Evolutionary conservation across 2,888 invertebrate genomes (phyloP), one percentile per base, ranked within the genome.

Genomic region (Trilocha varians): DNA sequence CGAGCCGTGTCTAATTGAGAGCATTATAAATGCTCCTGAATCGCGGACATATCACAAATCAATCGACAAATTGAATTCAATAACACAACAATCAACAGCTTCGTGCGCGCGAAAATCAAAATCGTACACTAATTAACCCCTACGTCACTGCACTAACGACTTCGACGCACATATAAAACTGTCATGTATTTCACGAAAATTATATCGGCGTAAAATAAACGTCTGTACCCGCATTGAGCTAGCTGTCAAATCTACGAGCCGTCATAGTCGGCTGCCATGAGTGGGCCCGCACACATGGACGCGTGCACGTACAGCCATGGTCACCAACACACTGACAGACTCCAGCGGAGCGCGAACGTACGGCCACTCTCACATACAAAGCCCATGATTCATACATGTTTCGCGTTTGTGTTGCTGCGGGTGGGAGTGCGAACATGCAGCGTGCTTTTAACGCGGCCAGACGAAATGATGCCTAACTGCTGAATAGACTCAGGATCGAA

Each of bases 171-270:
- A 65, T 66, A 71, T 69, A 70, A 67, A 72, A 69, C 64, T 69
- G 72, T 71, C 70, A 70, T 68, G 63, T 72, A 75, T 72, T 78
- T 70, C 68, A 78, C 78, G 67, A 72, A 78, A 77, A 80, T 80
- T 78, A 80, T 72, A 71, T 75, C 71, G 71, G 68, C 72, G 78
- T 79, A 67, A 83, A 82, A 83, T 82, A 76, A 78, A 85, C 85
- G 85, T 85, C 84, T 85, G 84, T 77, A 74, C 85, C 82, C 80
- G 84, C 84, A 84, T 86, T 87, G 84, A 85, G 84, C 84, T 84
- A 86, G 86, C 86, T 87, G 87, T 87, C 87, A 87, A 86, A 85
- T 86, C 86, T 86, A 87, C 86, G 84, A 78, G 76, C 85, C 86
- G 86, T 87, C 86, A 87, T 86, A 84, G 85, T 80, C 80, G 70